phyloP scores from a whole-genome alignment of 2,797 vertebrate genomes.

The Neostethus bicornis region DNA sequence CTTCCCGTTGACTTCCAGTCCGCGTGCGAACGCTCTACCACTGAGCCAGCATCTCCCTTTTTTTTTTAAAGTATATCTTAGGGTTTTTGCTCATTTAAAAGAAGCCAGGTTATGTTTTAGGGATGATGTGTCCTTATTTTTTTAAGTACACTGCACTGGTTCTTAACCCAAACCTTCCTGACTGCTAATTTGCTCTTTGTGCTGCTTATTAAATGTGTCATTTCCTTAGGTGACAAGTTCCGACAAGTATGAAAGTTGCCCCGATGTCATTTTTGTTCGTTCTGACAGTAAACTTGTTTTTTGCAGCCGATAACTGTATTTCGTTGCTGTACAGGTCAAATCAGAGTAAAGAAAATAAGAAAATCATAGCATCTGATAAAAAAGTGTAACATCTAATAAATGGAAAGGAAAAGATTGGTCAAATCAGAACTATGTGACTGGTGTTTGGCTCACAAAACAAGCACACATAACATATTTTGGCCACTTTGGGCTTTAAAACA shows the following conservation, averaged over 20 bases:
- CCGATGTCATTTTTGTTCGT: slow-evolving; percentile 11
- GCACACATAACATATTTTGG: slow-evolving; percentile 4
- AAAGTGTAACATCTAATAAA: slow-evolving; percentile 12
- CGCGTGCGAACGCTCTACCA: no score
- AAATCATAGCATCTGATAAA: slow-evolving; percentile 24
- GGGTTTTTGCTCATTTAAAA: slow-evolving; percentile 37
- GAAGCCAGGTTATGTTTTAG: slow-evolving; percentile 30
- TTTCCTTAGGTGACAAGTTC: slow-evolving; percentile 13
- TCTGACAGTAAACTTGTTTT: slow-evolving; percentile 1
- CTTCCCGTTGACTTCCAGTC: no score
- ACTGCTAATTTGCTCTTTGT: slow-evolving; percentile 18
- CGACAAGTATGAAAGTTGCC: slow-evolving; percentile 12
- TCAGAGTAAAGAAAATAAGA: slow-evolving; percentile 34
- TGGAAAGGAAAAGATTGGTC: not conserved
- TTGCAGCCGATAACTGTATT: slow-evolving; percentile 32
- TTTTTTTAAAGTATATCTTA: no score
- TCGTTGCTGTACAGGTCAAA: slow-evolving; percentile 35
- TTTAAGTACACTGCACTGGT: slow-evolving; percentile 42
- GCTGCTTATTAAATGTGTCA: slow-evolving; percentile 24
- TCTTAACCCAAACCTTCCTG: slow-evolving; percentile 49
- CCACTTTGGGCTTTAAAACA: slow-evolving; percentile 37
- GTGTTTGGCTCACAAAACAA: no score
- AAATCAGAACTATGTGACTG: not conserved
- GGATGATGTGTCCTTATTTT: slow-evolving; percentile 29
- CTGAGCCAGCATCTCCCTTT: no score